Conservation (phyloP, 2,888 invertebrate genomes). For the Rambutsinella grinnellia region DNA sequence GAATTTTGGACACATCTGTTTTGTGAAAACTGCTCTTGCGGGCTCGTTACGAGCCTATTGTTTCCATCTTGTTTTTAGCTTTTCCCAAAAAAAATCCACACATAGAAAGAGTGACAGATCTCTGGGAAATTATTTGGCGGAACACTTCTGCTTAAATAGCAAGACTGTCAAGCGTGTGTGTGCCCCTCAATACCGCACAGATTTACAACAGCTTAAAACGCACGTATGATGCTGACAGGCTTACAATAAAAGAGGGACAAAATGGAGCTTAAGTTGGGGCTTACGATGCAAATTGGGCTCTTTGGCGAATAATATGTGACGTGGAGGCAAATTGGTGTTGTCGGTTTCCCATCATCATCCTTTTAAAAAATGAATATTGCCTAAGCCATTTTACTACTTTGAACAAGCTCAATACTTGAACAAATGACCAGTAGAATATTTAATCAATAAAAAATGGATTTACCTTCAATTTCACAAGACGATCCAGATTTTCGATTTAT, state of each 20-base stretch:
- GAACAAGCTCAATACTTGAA: background rate
- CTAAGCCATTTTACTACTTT: background rate
- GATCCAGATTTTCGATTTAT: background rate
- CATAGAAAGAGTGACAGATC: slow-evolving; percentile 35
- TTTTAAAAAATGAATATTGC: too few species aligned
- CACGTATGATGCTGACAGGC: slow-evolving; percentile 7
- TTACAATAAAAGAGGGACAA: slow-evolving; percentile 13
- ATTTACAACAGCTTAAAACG: slow-evolving; percentile 30
- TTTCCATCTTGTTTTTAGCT: slow-evolving; percentile 41
- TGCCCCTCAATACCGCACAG: slow-evolving; percentile 18
- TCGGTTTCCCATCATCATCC: background rate
- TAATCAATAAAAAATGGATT: background rate
- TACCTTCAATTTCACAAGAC: background rate
- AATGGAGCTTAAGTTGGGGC: slow-evolving; percentile 36
- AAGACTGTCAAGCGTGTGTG: background rate
- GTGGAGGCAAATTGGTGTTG: background rate
- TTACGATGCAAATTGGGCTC: slow-evolving; percentile 44
- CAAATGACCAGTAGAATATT: background rate
- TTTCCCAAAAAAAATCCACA: slow-evolving; percentile 19
- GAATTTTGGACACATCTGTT: slow-evolving; percentile 47
- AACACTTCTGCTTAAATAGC: slow-evolving; percentile 1
- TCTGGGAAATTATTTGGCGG: slow-evolving; percentile 33
- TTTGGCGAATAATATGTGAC: slow-evolving; percentile 22
- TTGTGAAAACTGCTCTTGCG: slow-evolving; percentile 17
- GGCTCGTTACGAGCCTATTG: slow-evolving; percentile 34